phyloP scores from a whole-genome alignment of 2,113 vertebrate species.

The Lynx canadensis region DNA sequence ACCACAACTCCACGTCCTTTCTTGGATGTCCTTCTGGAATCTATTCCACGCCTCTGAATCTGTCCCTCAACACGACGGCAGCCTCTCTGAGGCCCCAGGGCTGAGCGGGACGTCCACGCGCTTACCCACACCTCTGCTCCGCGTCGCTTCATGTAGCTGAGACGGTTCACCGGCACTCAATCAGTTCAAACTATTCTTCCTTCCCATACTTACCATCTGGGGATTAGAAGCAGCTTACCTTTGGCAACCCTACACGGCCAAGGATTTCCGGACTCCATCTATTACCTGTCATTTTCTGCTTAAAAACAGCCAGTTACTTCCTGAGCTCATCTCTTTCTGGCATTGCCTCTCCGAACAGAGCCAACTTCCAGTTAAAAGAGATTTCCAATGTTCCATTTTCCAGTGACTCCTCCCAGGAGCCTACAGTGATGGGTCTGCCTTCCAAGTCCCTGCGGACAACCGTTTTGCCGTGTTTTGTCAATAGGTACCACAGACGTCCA shows the following conservation, averaged over 20 bases:
- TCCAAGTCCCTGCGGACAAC: neutral
- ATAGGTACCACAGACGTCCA: accelerated
- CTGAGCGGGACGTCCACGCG: neutral
- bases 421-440: neutral
- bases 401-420: accelerated
- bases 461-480: neutral
- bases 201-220: neutral
- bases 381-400: neutral
- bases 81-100: neutral
- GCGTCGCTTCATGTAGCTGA: neutral
- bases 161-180: neutral
- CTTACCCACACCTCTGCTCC: too few relatives aligned
- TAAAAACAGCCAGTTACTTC: neutral
- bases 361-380: neutral
- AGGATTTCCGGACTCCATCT: neutral
- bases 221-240: neutral
- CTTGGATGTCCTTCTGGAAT: neutral
- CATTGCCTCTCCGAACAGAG: neutral
- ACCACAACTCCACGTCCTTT: neutral
- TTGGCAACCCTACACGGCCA: neutral
- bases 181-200: neutral
- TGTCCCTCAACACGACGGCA: neutral
- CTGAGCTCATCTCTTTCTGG: neutral
- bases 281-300: neutral
- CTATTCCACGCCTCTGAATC: neutral